Base-by-base conservation (phyloP, 2,113 vertebrate genomes). In the Lipophrys pholis region DNA sequence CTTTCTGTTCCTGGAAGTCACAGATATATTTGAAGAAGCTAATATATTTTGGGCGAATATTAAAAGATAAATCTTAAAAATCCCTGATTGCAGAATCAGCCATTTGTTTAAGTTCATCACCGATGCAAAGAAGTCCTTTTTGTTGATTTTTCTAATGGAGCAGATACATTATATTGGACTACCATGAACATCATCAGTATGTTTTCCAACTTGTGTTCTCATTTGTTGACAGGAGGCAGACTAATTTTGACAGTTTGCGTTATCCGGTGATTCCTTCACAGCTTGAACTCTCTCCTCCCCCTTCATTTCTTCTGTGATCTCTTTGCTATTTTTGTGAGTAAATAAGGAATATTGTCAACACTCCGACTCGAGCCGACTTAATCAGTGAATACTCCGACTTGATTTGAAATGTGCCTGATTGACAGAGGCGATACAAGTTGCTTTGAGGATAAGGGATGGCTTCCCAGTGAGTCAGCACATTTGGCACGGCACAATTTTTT, bases 281-380 rank as follows among this genome's bases (percentile, higher is more conserved):
- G 74, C 73, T 38, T 76, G 36, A 74, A 59, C 69, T 43, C 73
- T 69, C 59, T 49, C 52, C 49, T 49, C 48, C 48, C 48, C 55
- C 53, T 64, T 70, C 40, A 30, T 42, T 71, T 80, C 61, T 6
- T 50, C 50, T 68, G 51, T 75, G 56, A 75, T 73, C 49, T 72
- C 11, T 8, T 50, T 76, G 59, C 81, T 83, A 64, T 82, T 81
- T 88, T 69, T 67, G 38, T 43, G 12, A 51, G 39, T 84, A 39
- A 90, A 84, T 82, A 71, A 89, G 73, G 8, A 78, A 73, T 73
- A 68, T 10, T 41, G 78, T 75, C 58, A 72, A 62, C 58, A 57
- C 63, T 60, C 40, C 11, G 15, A 63, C 67, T 54, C 30, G 54
- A 71, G 63, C 43, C 11, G 59, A 68, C 63, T 76, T 72, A 66